Evolutionary conservation across 2,797 vertebrate species (phyloP).

Genomic region (Nannoperca obscura): DNA sequence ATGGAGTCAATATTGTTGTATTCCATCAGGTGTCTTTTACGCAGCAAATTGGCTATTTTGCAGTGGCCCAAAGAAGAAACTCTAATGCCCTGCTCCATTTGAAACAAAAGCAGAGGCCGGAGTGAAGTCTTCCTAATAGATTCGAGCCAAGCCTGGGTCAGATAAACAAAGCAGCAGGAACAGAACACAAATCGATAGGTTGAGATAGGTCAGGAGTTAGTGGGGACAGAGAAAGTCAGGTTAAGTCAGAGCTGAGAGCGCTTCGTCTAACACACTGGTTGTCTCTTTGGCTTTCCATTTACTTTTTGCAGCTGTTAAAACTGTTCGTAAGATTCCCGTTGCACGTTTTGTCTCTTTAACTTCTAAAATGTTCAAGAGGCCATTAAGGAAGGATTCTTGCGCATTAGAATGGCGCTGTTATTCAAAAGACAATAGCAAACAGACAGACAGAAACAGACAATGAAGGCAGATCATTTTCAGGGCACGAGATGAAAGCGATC

Average conservation of each 20-base stretch:
- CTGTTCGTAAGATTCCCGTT: background rate
- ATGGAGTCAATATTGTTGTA: background rate
- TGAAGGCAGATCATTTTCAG: conserved; percentile 17
- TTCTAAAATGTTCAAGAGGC: conserved; percentile 18
- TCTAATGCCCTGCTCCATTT: conserved; percentile 15
- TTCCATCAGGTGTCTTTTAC: conserved; percentile 6
- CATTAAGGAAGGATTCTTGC: background rate
- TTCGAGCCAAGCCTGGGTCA: conserved; percentile 49
- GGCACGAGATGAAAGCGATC: conserved; percentile 54
- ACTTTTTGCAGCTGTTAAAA: conserved; percentile 7
- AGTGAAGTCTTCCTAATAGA: conserved; percentile 55
- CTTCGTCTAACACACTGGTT: conserved; percentile 5
- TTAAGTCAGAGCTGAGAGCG: conserved; percentile 35
- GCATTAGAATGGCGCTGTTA: background rate
- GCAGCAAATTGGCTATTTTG: conserved; percentile 33
- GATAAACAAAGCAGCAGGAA: conserved; percentile 67
- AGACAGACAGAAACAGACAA: conserved; percentile 35
- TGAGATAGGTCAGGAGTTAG: conserved; percentile 53
- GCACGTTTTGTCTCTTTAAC: background rate
- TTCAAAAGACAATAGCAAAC: conserved; percentile 3
- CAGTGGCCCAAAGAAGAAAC: conserved; percentile 4
- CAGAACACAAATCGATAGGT: conserved; percentile 60
- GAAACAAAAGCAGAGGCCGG: conserved; percentile 23
- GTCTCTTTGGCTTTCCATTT: conserved; percentile 9
- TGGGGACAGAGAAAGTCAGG: conserved; percentile 27